Evolutionary conservation across 1,140 invertebrate genomes (phyloP).

Genomic region (Cyclina sinensis): DNA sequence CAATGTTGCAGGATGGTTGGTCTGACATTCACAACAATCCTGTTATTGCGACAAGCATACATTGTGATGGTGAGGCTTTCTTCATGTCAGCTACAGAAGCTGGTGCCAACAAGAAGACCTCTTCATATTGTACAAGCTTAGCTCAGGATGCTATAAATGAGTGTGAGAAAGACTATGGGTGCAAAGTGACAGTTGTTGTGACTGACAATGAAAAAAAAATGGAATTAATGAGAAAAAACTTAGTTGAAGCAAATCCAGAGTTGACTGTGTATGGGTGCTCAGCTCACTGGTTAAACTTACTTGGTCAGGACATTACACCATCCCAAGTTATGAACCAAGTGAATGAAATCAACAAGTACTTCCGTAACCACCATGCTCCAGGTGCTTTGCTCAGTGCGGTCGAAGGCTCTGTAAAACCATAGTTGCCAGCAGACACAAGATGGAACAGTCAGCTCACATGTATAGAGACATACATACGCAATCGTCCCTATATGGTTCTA

Average conservation of each 20-base stretch:
- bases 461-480: too few relatives aligned
- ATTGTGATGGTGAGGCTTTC: background rate
- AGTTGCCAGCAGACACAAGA: too few relatives aligned
- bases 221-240: background rate
- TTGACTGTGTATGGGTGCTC: background rate
- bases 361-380: too few relatives aligned
- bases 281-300: too few relatives aligned
- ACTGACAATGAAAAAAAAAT: conserved; percentile 22
- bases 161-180: background rate
- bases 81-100: background rate
- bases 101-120: background rate
- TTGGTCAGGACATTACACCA: too few relatives aligned
- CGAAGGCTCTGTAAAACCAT: too few relatives aligned
- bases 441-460: too few relatives aligned
- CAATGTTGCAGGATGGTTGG: conserved; percentile 1
- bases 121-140: too few relatives aligned
- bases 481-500: too few relatives aligned
- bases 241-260: background rate
- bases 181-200: background rate
- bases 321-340: too few relatives aligned
- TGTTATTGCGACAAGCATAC: background rate
- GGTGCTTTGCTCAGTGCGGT: too few relatives aligned
- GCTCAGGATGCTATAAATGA: background rate
- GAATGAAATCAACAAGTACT: too few relatives aligned
- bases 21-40: conserved; percentile 12